Evolutionary conservation across 1,140 invertebrate genomes (phyloP).

Genomic region (Sitophilus oryzae): DNA sequence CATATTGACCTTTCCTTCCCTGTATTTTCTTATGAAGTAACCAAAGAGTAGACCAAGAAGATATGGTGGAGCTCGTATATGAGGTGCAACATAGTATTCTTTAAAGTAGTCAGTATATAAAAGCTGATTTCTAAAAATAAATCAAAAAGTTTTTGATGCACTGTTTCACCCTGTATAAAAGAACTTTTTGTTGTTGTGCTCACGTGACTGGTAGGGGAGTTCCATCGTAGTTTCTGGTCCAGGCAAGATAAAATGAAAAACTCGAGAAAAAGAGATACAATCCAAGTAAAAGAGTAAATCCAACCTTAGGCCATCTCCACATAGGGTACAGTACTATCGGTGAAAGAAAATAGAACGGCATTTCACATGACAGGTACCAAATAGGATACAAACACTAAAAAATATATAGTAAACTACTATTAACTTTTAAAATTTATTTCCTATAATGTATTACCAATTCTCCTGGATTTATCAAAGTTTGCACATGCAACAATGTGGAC

Average conservation of each 20-base stretch:
- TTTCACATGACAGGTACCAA: conserved; percentile 21
- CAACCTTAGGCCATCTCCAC: conserved; percentile 27
- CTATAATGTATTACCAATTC: conserved; percentile 23
- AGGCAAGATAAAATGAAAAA: conserved; percentile 25
- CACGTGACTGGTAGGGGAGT: conserved; percentile 18
- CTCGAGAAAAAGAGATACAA: background rate
- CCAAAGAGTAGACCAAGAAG: conserved; percentile 24
- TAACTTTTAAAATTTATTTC: background rate
- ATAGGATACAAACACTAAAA: conserved; percentile 15
- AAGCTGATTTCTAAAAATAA: conserved; percentile 12
- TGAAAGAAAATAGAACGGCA: conserved; percentile 48
- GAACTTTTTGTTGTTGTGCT: conserved; percentile 1
- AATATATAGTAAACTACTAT: background rate
- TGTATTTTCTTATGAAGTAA: conserved; percentile 12
- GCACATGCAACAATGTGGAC: conserved; percentile 40
- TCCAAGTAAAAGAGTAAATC: conserved; percentile 9
- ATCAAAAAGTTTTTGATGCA: background rate
- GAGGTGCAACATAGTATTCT: conserved; percentile 20
- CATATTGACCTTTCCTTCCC: conserved; percentile 18
- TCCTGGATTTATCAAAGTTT: conserved; percentile 41
- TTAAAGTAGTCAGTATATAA: conserved; percentile 17
- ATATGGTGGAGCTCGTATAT: conserved; percentile 21
- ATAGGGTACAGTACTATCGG: conserved; percentile 49
- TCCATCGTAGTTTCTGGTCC: conserved; percentile 24
- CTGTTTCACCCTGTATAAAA: background rate